Percentiles rank a stretch among this genome's conserved stretches.
These are phyloP conservation scores for Fukomys damarensis DNA, from an alignment of 2,113 vertebrate genomes.

Conservation along the genomic window DNA sequence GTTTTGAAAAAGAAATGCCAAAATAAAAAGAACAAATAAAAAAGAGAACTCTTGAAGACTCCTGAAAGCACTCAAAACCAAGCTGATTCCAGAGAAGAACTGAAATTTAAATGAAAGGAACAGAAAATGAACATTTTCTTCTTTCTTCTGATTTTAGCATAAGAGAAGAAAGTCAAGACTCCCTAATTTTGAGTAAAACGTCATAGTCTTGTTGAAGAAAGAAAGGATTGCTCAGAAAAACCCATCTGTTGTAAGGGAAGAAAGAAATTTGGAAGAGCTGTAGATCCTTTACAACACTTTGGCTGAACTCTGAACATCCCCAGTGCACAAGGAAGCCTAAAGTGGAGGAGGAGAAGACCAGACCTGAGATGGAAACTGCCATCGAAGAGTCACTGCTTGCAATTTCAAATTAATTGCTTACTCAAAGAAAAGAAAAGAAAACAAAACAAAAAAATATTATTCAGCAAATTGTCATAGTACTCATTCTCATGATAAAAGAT, in stretches of 20 bases:
- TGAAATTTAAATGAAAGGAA: neutral
- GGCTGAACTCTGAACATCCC: neutral
- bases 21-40: neutral
- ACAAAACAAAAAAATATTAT: neutral
- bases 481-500: neutral
- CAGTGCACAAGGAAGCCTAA: neutral
- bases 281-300: neutral
- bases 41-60: neutral
- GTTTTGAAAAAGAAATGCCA: neutral
- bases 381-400: rapidly evolving
- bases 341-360: neutral
- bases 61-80: neutral
- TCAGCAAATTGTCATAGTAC: neutral
- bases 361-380: neutral
- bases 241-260: neutral
- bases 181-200: neutral
- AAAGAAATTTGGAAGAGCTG: neutral
- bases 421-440: neutral
- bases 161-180: neutral
- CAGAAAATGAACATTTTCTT: neutral
- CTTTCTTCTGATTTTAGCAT: neutral
- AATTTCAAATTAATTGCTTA: neutral
- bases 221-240: neutral
- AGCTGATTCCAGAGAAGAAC: neutral
- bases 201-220: neutral